Evolutionary conservation across 2,797 vertebrate genomes (phyloP), one percentile per base, ranked within the genome.

Genomic region (Champsocephalus esox): DNA sequence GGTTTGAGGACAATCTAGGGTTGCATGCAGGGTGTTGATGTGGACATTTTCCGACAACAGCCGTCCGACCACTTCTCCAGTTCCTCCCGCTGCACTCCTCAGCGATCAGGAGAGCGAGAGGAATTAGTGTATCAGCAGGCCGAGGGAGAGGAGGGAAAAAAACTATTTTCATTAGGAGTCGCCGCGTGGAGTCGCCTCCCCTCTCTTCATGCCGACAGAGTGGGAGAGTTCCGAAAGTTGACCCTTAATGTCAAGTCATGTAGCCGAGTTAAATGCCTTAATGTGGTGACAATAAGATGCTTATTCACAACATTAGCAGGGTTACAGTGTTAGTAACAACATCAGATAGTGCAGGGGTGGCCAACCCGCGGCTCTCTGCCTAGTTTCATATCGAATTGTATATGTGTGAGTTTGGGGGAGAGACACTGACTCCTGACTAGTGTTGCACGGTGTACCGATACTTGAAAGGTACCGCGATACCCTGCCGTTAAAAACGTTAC

Each of bases 101-200:
- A 1, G 50, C 90, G 88, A 94, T 95, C 91, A 87, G 81, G 28
- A 88, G 84, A 88, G 85, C 67, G 75, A 88, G 87, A 80, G 75
- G 85, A 90, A 88, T 88, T 84, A 81, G 84, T 89, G 75, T 66
- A 19, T 82, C 81, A 84, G 86, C 87, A 72, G 57, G 78, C 73
- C 3, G 62, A 86, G 85, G 92, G 91, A 91, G 91, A 90, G 70
- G 83, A 87, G 82, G 81, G 92, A 92, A 93, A 93, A 19, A 19
- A 19, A 19, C 19, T 19, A 19, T 19, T 92, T 94, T 95, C 89
- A 94, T 94, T 93, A 94, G 87, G 80, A 89, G 86, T 61, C 58
- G 46, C 79, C 88, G 88, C 88, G 69, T 73, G 82, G 73, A 75
- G 80, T 61, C 58, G 48, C 79, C 88, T 88, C 88, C 86, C 86